Evolutionary conservation across 1,140 invertebrate genomes (phyloP).

Genomic region (Heterodera carotae): DNA sequence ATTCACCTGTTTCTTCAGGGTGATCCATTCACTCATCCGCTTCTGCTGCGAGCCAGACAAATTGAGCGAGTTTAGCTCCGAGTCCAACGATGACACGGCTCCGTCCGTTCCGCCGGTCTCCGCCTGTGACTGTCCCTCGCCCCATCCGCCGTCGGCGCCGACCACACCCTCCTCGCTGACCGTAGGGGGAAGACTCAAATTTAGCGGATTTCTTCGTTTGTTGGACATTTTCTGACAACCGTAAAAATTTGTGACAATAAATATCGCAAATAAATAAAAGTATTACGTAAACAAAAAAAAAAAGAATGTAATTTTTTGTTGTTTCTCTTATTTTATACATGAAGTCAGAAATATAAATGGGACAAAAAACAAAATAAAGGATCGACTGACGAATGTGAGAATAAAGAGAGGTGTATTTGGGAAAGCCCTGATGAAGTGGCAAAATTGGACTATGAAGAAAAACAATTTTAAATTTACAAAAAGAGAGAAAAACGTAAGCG

Average conservation of each 20-base stretch:
- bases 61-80: slow-evolving; percentile 50
- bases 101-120: background rate
- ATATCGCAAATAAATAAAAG: background rate
- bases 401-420: background rate
- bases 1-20: slow-evolving; percentile 54
- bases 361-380: slow-evolving; percentile 11
- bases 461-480: background rate
- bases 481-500: background rate
- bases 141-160: slow-evolving; percentile 31
- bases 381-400: too few species aligned
- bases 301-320: too few species aligned
- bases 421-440: background rate
- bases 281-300: background rate
- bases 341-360: background rate
- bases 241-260: background rate
- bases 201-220: slow-evolving; percentile 61
- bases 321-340: background rate
- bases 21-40: slow-evolving; percentile 62
- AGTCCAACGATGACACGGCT: slow-evolving; percentile 44
- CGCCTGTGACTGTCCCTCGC: background rate
- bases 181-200: slow-evolving; percentile 60
- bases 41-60: slow-evolving; percentile 59
- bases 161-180: slow-evolving; percentile 57
- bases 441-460: background rate
- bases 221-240: slow-evolving; percentile 43